These are phyloP conservation scores for Aricia agestis DNA, from an alignment of 1,140 invertebrate species.

Conservation along the genomic window DNA sequence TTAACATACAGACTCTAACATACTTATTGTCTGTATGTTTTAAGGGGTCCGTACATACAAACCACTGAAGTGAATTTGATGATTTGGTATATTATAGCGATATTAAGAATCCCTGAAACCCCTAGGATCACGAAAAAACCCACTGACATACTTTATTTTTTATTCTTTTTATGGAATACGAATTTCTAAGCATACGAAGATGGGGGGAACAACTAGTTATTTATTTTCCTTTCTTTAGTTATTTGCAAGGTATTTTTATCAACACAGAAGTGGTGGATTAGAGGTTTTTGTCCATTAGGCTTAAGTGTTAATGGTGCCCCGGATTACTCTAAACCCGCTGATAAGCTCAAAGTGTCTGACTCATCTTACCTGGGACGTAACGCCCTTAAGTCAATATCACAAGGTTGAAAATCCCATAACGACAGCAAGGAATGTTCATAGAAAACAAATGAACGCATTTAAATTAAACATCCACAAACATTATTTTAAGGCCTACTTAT, in stretches of 20 bases:
- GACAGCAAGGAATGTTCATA: conserved; percentile 8
- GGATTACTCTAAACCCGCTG: conserved; percentile 56
- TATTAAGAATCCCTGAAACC: too few species aligned
- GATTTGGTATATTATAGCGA: too few species aligned
- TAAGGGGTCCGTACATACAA: too few species aligned
- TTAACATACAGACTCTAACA: too few species aligned
- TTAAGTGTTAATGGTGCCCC: conserved; percentile 69
- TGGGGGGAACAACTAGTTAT: not conserved
- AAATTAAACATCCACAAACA: conserved; percentile 20
- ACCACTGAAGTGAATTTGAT: too few species aligned
- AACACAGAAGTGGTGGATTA: conserved; percentile 52
- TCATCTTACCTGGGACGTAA: conserved; percentile 39
- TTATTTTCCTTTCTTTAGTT: not conserved
- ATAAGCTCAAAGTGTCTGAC: conserved; percentile 55
- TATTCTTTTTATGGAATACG: not conserved
- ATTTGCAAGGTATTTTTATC: conserved; percentile 39
- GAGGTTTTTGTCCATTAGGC: conserved; percentile 70
- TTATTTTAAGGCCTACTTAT: not conserved
- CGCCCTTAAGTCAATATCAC: not conserved
- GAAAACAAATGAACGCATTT: conserved; percentile 12
- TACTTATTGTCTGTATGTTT: too few species aligned
- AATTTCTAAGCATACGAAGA: too few species aligned
- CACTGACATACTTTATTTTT: not conserved
- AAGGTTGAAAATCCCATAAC: conserved; percentile 33
- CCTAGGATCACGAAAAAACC: too few species aligned